Evolutionary conservation across 2,888 invertebrate genomes (phyloP).

Genomic region (Escarpia spicata): DNA sequence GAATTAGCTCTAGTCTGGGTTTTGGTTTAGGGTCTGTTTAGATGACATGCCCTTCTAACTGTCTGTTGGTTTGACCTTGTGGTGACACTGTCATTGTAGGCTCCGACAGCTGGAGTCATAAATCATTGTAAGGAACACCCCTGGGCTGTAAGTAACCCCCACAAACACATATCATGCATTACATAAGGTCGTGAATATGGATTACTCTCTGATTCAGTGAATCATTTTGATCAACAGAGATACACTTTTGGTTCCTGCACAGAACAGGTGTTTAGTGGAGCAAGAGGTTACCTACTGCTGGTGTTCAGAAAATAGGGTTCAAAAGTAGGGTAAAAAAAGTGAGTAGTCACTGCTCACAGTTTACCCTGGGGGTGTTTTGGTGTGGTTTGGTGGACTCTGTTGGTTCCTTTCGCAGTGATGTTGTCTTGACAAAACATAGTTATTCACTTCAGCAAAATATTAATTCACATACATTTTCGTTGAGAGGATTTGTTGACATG

Average conservation of each 20-base stretch:
- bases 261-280: background rate
- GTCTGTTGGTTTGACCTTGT: background rate
- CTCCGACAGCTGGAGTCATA: background rate
- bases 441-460: background rate
- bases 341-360: background rate
- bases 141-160: background rate
- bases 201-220: background rate
- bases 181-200: background rate
- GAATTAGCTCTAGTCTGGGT: background rate
- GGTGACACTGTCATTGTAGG: background rate
- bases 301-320: background rate
- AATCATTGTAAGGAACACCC: background rate
- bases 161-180: background rate
- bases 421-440: background rate
- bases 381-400: background rate
- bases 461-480: background rate
- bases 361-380: too few species aligned
- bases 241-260: background rate
- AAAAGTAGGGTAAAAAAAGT: background rate
- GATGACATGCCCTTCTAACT: conserved; percentile 6
- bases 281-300: background rate
- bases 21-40: background rate
- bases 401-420: background rate
- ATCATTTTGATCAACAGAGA: background rate
- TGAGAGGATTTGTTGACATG: background rate